phyloP scores from a whole-genome alignment of 2,113 vertebrate species.

The Conger conger region DNA sequence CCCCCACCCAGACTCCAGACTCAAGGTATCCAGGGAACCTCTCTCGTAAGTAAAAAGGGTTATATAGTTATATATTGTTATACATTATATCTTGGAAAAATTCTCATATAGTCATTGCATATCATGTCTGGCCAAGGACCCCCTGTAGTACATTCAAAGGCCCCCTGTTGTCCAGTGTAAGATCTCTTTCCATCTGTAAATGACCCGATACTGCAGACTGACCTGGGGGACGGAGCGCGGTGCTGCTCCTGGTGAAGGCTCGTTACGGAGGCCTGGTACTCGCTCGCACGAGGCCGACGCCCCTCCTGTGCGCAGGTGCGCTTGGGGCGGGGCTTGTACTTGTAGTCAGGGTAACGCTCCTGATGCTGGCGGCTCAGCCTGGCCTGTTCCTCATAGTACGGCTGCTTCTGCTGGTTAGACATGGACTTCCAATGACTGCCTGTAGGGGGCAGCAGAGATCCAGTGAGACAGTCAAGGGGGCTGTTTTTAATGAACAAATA shows the following conservation, averaged over 20 bases:
- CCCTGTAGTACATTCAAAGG: no score
- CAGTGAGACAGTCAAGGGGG: background rate
- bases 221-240: conserved; percentile 81
- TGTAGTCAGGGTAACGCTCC: conserved; percentile 97
- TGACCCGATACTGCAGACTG: conserved; percentile 30
- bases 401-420: conserved; percentile 97
- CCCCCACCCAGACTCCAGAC: no score
- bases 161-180: no score
- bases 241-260: conserved; percentile 89
- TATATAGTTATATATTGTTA: no score
- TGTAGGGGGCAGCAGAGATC: conserved; percentile 42
- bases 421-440: conserved; percentile 95
- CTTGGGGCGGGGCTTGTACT: conserved; percentile 95
- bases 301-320: conserved; percentile 97
- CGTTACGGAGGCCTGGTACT: conserved; percentile 98
- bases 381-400: conserved; percentile 94
- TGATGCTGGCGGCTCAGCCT: conserved; percentile 93
- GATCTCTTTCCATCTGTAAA: no score
- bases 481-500: background rate
- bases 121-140: no score
- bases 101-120: no score
- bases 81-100: no score
- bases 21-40: no score
- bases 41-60: no score
- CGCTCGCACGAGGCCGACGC: conserved; percentile 86